Base-by-base conservation (phyloP, 1,140 invertebrate species). In the Trinorchestia longiramus region DNA sequence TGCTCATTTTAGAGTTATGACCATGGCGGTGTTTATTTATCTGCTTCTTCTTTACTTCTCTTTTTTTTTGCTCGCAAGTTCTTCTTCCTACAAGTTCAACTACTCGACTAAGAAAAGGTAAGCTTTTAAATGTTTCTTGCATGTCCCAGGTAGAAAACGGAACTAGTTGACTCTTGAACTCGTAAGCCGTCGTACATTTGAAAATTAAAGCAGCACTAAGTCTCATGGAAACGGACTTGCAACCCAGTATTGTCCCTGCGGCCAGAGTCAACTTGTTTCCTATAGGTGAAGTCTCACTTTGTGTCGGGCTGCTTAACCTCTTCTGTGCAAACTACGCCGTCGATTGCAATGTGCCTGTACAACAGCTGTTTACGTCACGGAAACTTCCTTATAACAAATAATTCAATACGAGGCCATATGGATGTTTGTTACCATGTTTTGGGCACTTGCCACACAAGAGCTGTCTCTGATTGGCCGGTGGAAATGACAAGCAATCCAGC, bases 11-110 rank as follows among this genome's bases (percentile, higher is more conserved):
- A 43, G 43, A 90, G 88, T 43, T 90, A 43, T 94, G 44, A 45
- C 43, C 3, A 94, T 94, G 43, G 92, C 92, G 40, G 92, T 45
- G 43, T 94, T 87, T 44, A 47, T 43, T n/a, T 94, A 45, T 96
- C 41, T 77, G 95, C 87, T 62, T 45, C 88, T 90, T 96, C 62
- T 47, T 96, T 96, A 88, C 90, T 57, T 95, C 53, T 96, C 95
- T 90, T 95, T 77, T 92, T 53, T 95, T 94, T 47, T 90, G 92
- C 92, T 94, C 92, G 92, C 92, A 94, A 94, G 92, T 94, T 36
- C 92, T 40, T 94, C 92, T 40, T 94, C 92, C 36, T 94, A 94
- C 92, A 42, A 94, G 92, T 45, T 47, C 92, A 94, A 94, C 92
- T 94, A 94, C 92, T 94, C 92, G 43, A 94, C 92, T 40, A 94